phyloP scores from a whole-genome alignment of 2,113 vertebrate genomes.

The Rhodinocichla rosea region DNA sequence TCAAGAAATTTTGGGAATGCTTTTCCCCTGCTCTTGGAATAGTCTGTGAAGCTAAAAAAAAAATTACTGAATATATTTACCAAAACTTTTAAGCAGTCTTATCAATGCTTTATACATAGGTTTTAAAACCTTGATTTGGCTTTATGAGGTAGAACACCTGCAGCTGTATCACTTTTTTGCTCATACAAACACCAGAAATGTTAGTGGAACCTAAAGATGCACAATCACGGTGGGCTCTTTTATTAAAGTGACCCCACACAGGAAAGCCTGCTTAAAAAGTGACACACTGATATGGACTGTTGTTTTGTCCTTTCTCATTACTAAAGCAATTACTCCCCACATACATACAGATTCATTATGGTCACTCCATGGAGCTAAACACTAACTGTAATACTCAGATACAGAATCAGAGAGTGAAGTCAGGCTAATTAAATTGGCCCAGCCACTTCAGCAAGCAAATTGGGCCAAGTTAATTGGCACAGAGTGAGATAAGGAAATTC shows the following conservation, averaged over 20 bases:
- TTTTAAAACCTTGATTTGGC: background rate
- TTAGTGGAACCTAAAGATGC: background rate
- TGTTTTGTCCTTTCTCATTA: conserved; percentile 24
- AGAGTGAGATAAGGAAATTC: conserved; percentile 43
- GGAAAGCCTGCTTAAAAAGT: background rate
- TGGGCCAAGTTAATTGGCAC: conserved; percentile 49
- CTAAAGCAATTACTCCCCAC: conserved; percentile 3
- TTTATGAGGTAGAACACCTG: background rate
- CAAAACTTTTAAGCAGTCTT: background rate
- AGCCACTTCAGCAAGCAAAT: conserved; percentile 23
- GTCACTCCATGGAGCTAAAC: background rate
- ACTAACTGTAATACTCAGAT: background rate
- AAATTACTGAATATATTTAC: background rate
- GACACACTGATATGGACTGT: background rate
- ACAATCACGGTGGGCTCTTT: background rate
- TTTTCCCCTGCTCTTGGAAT: background rate
- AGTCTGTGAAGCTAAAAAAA: background rate
- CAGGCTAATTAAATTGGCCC: conserved; percentile 59
- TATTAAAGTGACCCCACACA: background rate
- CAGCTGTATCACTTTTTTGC: background rate
- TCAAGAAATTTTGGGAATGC: background rate
- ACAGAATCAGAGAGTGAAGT: conserved; percentile 30
- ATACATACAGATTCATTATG: background rate
- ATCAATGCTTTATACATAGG: background rate
- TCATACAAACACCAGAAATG: rapidly evolving